phyloP scores from a whole-genome alignment of 2,113 vertebrate genomes.

The Chionis minor region DNA sequence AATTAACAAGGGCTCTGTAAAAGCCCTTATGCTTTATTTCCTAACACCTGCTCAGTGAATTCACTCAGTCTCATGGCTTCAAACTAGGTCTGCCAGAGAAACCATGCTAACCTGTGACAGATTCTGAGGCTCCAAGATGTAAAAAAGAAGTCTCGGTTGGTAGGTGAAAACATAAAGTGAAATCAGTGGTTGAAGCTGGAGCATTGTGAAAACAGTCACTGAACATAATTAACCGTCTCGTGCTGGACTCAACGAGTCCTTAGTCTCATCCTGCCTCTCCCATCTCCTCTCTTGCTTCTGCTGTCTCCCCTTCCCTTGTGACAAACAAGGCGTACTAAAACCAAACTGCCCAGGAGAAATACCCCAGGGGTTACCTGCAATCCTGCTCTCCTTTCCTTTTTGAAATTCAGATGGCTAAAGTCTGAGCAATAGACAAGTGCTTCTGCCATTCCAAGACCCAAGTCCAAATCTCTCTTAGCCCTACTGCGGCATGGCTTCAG shows the following conservation, averaged over 20 bases:
- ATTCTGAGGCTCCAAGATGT: not conserved
- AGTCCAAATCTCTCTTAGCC: not conserved
- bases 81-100: not conserved
- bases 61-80: not conserved
- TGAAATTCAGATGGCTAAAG: not conserved
- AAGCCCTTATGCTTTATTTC: not conserved
- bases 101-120: not conserved
- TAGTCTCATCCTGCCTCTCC: not conserved
- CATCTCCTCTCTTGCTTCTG: not conserved
- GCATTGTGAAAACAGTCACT: not conserved
- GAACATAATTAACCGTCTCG: not conserved
- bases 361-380: not conserved
- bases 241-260: not conserved
- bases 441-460: not conserved
- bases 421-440: not conserved
- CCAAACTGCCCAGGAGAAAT: not conserved
- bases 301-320: not conserved
- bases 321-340: not conserved
- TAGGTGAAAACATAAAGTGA: not conserved
- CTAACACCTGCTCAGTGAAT: not conserved
- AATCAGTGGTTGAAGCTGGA: not conserved
- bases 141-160: not conserved
- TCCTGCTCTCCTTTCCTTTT: not conserved
- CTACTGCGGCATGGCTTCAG: not conserved
- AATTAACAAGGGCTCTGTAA: not conserved